Base-by-base conservation (phyloP, 1,140 invertebrate species). In the Schlechtendalia chinensis region DNA sequence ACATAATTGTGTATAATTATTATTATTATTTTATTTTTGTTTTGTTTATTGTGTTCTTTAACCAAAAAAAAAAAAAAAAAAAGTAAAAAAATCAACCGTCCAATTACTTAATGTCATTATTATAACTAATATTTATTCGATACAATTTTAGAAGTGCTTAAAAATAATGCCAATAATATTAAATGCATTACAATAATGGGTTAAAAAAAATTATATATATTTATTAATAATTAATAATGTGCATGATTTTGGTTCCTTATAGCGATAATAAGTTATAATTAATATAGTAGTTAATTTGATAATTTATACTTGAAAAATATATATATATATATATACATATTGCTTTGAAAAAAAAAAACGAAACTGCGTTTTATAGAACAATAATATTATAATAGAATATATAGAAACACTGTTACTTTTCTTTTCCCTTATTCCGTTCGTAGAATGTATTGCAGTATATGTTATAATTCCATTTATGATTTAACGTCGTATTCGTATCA, bases 231-330 rank as follows among this genome's bases (percentile, higher is more conserved):
- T 19, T n/a, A 10, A 61, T 61, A 61, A 22, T 24, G 6, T 39
- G 47, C 4, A 45, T 47, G 63, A 61, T 63, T 47, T 79, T 79
- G 58, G 75, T 79, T 79, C 75, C 75, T 79, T 79, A 61, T 79
- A 79, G 75, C 39, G 47, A 79, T 79, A 79, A 63, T 79, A 61
- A 39, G 56, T 45, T 54, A 24, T 59, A 75, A 39, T 72, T 54
- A 72, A 54, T 71, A n/a, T 69, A 69, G 67, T 50, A 24, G n/a
- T 50, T 69, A 50, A 50, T 69, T 24, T 14, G 47, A 47, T 69
- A 69, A 69, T 47, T 24, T 47, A 47, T 69, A 22, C 45, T 22
- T 69, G 45, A 45, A n/a, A n/a, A n/a, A n/a, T n/a, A n/a, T n/a
- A n/a, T n/a, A n/a, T n/a, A n/a, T n/a, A n/a, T n/a, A 67, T 39